Percentiles rank a stretch among this genome's conserved stretches.
Conservation (phyloP, 2,888 invertebrate species). For the Mesochorus sp. region DNA sequence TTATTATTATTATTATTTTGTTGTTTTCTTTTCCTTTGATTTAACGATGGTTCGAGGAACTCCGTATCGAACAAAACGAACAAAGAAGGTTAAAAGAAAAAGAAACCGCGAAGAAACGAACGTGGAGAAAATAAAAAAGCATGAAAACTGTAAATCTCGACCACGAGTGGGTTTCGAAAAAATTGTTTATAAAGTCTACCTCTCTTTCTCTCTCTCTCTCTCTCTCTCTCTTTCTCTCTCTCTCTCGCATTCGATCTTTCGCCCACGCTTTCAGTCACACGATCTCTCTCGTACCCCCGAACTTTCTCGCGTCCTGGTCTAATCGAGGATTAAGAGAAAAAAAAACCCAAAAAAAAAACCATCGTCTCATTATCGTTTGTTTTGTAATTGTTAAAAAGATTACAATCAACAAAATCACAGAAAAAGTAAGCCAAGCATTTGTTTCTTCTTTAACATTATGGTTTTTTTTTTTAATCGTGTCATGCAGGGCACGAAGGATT, state of each 20-base stretch:
- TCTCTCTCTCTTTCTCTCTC: conserved; percentile 19
- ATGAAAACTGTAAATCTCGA: conserved; percentile 47
- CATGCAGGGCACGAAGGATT: background rate
- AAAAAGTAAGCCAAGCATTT: too few relatives aligned
- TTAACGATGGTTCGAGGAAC: conserved; percentile 17
- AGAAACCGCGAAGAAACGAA: conserved; percentile 48
- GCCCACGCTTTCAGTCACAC: conserved; percentile 9
- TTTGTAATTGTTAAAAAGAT: background rate
- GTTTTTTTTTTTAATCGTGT: too few relatives aligned
- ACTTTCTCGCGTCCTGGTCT: conserved; percentile 17
- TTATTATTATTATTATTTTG: conserved; percentile 23
- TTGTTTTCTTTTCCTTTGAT: conserved; percentile 23
- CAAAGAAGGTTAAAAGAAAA: too few relatives aligned
- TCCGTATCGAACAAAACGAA: too few relatives aligned
- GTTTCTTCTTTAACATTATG: too few relatives aligned
- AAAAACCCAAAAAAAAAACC: conserved; percentile 8
- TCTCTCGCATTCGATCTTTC: background rate
- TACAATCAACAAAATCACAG: background rate
- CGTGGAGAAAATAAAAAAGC: conserved; percentile 37
- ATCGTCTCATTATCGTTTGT: background rate
- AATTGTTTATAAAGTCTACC: conserved; percentile 26
- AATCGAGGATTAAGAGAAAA: conserved; percentile 12
- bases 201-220: background rate
- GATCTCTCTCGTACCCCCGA: conserved; percentile 41
- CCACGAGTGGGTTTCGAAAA: conserved; percentile 36